phyloP scores from a whole-genome alignment of 2,113 vertebrate species.

The Herpailurus yagouaroundi region DNA sequence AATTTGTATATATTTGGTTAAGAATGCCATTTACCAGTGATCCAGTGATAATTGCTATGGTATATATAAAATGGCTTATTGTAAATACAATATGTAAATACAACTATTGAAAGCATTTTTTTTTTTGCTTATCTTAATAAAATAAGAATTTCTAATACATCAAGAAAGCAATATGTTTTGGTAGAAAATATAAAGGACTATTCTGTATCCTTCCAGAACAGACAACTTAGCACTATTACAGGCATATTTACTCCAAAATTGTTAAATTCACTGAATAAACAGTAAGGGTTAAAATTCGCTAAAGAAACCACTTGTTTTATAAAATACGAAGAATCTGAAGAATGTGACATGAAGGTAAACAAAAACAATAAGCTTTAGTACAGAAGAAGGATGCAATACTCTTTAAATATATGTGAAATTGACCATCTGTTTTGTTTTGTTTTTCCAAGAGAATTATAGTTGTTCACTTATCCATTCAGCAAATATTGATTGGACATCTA shows the following conservation, averaged over 20 bases:
- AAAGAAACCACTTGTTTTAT: background rate
- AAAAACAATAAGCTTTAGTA: background rate
- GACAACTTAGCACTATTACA: background rate
- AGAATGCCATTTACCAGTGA: background rate
- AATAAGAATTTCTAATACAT: background rate
- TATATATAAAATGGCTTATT: background rate
- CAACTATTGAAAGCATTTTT: slow-evolving; percentile 6
- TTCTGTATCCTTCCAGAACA: background rate
- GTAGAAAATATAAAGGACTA: background rate
- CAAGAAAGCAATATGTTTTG: background rate
- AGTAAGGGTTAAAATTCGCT: background rate
- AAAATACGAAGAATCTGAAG: background rate
- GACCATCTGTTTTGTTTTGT: background rate
- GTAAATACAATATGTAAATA: background rate
- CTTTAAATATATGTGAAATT: slow-evolving; percentile 7
- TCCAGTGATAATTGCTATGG: background rate
- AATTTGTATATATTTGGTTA: slow-evolving; percentile 9
- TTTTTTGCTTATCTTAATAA: slow-evolving; percentile 6
- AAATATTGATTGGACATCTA: background rate
- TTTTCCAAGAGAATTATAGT: slow-evolving; percentile 24
- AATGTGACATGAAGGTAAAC: background rate
- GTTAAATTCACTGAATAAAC: background rate
- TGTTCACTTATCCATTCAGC: slow-evolving; percentile 31
- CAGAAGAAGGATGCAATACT: background rate
- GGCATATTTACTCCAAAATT: slow-evolving; percentile 4